Conservation (phyloP, 1,140 invertebrate species). For the Zaprionus camerounensis region DNA sequence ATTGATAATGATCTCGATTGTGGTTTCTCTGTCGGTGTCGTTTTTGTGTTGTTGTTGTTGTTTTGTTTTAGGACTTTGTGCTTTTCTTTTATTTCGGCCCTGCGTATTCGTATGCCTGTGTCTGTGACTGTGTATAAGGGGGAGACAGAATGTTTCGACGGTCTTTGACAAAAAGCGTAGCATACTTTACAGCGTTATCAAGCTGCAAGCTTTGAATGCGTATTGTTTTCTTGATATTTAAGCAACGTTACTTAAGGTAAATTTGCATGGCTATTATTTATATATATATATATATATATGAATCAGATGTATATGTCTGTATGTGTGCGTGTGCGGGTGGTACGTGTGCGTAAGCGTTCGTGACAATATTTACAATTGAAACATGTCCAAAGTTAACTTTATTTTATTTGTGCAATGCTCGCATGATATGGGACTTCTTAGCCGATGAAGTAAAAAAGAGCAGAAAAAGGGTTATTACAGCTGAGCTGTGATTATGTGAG, state of each 20-base stretch:
- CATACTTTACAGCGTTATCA: slow-evolving; percentile 53
- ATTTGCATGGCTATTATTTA: slow-evolving; percentile 50
- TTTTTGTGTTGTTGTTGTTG: slow-evolving; percentile 22
- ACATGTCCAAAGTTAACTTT: slow-evolving; percentile 60
- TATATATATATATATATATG: slow-evolving; percentile 9
- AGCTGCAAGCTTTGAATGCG: slow-evolving; percentile 38
- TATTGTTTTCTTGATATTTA: slow-evolving; percentile 55
- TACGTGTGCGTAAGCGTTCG: slow-evolving; percentile 27
- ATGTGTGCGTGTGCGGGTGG: slow-evolving; percentile 5
- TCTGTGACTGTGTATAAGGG: slow-evolving; percentile 29
- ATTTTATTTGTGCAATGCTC: slow-evolving; percentile 60
- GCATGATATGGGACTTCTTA: slow-evolving; percentile 28
- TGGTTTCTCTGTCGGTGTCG: slow-evolving; percentile 60
- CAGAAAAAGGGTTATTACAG: slow-evolving; percentile 39
- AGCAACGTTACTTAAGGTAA: slow-evolving; percentile 55
- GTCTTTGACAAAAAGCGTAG: slow-evolving; percentile 63
- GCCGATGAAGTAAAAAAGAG: slow-evolving; percentile 28
- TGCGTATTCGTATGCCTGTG: slow-evolving; percentile 37
- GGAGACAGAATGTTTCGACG: slow-evolving; percentile 6
- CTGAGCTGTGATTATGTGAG: slow-evolving; percentile 39
- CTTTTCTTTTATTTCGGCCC: slow-evolving; percentile 54
- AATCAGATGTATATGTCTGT: slow-evolving; percentile 6
- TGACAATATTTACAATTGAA: slow-evolving; percentile 70
- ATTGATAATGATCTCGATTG: slow-evolving; percentile 82
- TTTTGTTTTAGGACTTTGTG: slow-evolving; percentile 50